Conservation (phyloP, 1,140 invertebrate genomes). For the Rhynchophorus ferrugineus region DNA sequence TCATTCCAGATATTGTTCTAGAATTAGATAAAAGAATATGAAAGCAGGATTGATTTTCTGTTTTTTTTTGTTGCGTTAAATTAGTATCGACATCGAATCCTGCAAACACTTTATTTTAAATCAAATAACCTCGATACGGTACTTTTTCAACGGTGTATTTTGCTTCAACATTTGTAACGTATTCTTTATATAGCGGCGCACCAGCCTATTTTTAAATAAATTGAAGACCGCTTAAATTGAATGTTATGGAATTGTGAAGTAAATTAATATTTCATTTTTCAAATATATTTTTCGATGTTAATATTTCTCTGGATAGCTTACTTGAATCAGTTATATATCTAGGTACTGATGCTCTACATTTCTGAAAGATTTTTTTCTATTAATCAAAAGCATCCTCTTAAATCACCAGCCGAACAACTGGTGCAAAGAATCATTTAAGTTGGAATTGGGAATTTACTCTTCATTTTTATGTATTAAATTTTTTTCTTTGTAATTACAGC, state of each 20-base stretch:
- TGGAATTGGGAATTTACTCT: not conserved
- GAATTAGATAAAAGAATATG: conserved; percentile 32
- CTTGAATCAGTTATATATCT: no score
- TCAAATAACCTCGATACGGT: conserved; percentile 5
- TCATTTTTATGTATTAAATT: conserved; percentile 4
- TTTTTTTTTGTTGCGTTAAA: conserved; percentile 3
- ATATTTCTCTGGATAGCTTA: no score
- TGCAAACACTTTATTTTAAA: not conserved
- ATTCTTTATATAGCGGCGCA: conserved; percentile 23
- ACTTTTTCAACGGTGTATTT: conserved; percentile 15
- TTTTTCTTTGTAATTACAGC: conserved; percentile 15
- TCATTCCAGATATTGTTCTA: conserved; percentile 39
- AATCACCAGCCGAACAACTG: no score
- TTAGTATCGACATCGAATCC: no score
- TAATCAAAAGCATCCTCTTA: no score
- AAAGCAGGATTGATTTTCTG: conserved; percentile 33
- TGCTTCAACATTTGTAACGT: conserved; percentile 27
- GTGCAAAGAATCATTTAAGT: no score
- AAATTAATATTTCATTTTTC: not conserved
- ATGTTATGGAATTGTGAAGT: conserved; percentile 15
- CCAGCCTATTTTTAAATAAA: conserved; percentile 24
- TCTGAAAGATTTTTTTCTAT: not conserved
- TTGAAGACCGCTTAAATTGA: conserved; percentile 16
- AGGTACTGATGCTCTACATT: no score
- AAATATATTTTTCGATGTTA: no score